A percentile compares a stretch with the other conserved stretches of the same genome.
These are phyloP conservation scores for Polyergus mexicanus DNA, from an alignment of 1,140 invertebrate genomes.

Conservation along the genomic window DNA sequence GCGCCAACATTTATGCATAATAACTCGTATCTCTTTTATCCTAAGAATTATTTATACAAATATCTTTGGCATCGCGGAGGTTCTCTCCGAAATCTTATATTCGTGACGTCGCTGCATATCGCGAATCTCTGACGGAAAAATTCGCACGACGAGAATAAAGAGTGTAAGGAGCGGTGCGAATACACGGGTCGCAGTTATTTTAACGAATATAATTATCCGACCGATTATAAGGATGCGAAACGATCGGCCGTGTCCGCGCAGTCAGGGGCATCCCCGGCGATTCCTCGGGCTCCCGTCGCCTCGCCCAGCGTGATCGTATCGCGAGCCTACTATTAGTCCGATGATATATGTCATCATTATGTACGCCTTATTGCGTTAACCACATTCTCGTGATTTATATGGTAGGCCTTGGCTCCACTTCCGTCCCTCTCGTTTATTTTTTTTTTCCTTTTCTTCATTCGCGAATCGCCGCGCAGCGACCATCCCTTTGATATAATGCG, in stretches of 20 bases:
- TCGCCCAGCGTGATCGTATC: constrained; percentile 71
- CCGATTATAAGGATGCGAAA: constrained; percentile 71
- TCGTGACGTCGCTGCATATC: not conserved
- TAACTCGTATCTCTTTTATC: no score
- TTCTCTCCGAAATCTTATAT: not conserved
- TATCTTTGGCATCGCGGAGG: no score
- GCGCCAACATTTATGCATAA: no score
- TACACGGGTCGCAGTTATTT: constrained; percentile 68
- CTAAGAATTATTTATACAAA: no score
- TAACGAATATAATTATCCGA: constrained; percentile 78
- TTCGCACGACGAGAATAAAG: not conserved
- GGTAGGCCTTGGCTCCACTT: constrained; percentile 62
- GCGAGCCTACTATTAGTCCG: constrained; percentile 67
- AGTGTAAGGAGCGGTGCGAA: not conserved
- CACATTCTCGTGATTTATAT: constrained; percentile 69
- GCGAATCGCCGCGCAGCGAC: constrained; percentile 30
- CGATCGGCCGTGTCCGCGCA: constrained; percentile 53
- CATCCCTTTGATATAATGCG: constrained; percentile 58
- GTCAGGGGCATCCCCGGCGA: constrained; percentile 63
- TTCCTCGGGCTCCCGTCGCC: constrained; percentile 55
- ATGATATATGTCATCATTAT: constrained; percentile 76
- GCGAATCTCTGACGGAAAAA: constrained; percentile 14
- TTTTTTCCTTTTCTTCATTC: constrained; percentile 21
- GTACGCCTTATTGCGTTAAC: constrained; percentile 71
- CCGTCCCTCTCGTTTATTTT: constrained; percentile 39